These are phyloP conservation scores for Acomys russatus DNA, from an alignment of 2,797 vertebrate genomes.

Conservation along the genomic window DNA sequence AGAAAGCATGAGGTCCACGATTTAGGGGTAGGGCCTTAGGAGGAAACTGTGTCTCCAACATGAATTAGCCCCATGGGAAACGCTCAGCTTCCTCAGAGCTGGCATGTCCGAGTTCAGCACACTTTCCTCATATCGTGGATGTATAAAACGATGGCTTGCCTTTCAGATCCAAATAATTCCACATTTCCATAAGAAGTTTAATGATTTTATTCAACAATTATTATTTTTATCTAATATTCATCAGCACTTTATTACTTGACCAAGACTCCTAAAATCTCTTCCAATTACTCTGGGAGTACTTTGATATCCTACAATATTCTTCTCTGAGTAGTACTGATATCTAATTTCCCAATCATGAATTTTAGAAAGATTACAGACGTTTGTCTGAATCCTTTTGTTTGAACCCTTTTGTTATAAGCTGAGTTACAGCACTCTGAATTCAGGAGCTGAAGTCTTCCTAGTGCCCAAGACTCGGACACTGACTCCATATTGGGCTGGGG, in stretches of 20 bases:
- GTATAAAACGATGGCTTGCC: neutral
- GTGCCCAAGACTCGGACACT: neutral
- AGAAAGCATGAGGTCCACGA: neutral
- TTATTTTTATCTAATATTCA: neutral
- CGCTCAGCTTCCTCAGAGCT: slow-evolving; percentile 5
- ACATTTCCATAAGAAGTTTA: neutral
- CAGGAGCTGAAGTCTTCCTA: neutral
- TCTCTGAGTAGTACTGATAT: slow-evolving; percentile 21
- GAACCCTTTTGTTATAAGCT: neutral
- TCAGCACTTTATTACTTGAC: neutral
- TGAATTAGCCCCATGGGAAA: neutral
- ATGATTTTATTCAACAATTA: slow-evolving; percentile 11
- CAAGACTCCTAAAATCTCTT: slow-evolving; percentile 35
- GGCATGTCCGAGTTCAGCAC: neutral
- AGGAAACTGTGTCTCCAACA: neutral
- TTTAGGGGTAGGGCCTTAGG: neutral
- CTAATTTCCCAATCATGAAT: slow-evolving; percentile 59
- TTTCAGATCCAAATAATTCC: slow-evolving; percentile 49
- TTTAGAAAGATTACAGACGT: neutral
- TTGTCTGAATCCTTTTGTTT: neutral
- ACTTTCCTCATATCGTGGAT: slow-evolving; percentile 15
- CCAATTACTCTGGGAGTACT: slow-evolving; percentile 28
- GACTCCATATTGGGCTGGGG: neutral
- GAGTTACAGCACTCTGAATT: neutral
- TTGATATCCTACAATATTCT: slow-evolving; percentile 35